Evolutionary conservation across 2,888 invertebrate species (phyloP).

Genomic region (Lutraria lutraria): DNA sequence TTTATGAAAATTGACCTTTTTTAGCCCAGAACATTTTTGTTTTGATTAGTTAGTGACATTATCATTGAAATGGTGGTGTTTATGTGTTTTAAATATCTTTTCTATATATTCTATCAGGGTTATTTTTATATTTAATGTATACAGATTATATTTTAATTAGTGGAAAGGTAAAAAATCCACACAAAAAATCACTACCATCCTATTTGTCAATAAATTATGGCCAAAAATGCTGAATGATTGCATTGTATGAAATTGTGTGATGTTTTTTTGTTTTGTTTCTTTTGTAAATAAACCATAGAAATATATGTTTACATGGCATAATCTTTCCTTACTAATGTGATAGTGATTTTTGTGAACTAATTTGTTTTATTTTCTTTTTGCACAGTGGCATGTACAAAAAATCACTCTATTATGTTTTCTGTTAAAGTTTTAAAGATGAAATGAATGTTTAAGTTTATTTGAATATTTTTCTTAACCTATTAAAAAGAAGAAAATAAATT

Average conservation of each 20-base stretch:
- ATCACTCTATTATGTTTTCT: background rate
- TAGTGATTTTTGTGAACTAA: slow-evolving; percentile 9
- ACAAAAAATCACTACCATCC: too few species aligned
- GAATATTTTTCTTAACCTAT: slow-evolving; percentile 19
- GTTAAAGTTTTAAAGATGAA: background rate
- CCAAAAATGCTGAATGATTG: background rate
- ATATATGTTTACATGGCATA: background rate
- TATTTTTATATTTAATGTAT: slow-evolving; percentile 4
- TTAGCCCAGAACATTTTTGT: background rate
- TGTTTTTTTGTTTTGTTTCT: background rate
- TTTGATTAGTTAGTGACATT: background rate
- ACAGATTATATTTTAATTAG: background rate
- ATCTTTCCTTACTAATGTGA: slow-evolving; percentile 8
- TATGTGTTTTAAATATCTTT: background rate
- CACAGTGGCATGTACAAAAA: slow-evolving; percentile 14
- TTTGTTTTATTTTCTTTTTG: background rate
- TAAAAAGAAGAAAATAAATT: slow-evolving; percentile 1
- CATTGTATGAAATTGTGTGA: background rate
- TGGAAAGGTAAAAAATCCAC: too few species aligned
- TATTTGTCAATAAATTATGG: too few species aligned
- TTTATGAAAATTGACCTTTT: background rate
- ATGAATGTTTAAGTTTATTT: background rate
- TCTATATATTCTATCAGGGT: slow-evolving; percentile 3
- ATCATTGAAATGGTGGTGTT: background rate
- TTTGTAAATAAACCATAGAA: background rate